These are phyloP conservation scores for Philantomba maxwellii DNA, from an alignment of 2,113 vertebrate species.

Conservation along the genomic window DNA sequence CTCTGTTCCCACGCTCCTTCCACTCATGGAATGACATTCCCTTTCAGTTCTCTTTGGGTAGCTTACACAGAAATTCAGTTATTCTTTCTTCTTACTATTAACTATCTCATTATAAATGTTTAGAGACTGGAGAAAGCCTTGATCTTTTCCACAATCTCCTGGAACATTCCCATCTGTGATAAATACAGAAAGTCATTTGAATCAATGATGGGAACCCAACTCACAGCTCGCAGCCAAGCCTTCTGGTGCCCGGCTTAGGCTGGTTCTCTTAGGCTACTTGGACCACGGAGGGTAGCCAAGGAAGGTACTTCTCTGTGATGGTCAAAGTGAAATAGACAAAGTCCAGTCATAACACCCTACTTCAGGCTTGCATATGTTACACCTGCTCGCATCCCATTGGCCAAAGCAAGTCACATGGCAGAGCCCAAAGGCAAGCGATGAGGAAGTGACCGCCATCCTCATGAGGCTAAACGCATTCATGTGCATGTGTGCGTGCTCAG, in stretches of 20 bases:
- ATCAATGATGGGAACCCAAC: neutral
- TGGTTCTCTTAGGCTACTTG: too few species aligned
- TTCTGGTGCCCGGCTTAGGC: too few species aligned
- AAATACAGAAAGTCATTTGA: neutral
- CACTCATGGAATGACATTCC: neutral
- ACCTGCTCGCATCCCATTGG: neutral
- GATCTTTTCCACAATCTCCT: neutral
- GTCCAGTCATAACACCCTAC: too few species aligned
- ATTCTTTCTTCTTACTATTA: neutral
- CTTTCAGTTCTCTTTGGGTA: neutral
- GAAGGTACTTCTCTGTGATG: neutral
- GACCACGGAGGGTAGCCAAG: too few species aligned
- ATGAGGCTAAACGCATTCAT: neutral
- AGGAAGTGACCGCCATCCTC: neutral
- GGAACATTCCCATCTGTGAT: neutral
- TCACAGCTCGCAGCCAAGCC: neutral
- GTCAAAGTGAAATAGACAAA: neutral
- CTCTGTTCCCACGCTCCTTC: neutral
- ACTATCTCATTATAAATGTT: rapidly evolving
- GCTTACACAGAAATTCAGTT: neutral
- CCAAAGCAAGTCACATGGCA: neutral
- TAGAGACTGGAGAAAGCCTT: neutral
- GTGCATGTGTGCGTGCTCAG: rapidly evolving
- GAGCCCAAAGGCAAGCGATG: neutral
- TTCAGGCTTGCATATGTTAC: neutral